Evolutionary conservation across 2,888 invertebrate species (phyloP).

Genomic region (Noctuana brunneofusca): DNA sequence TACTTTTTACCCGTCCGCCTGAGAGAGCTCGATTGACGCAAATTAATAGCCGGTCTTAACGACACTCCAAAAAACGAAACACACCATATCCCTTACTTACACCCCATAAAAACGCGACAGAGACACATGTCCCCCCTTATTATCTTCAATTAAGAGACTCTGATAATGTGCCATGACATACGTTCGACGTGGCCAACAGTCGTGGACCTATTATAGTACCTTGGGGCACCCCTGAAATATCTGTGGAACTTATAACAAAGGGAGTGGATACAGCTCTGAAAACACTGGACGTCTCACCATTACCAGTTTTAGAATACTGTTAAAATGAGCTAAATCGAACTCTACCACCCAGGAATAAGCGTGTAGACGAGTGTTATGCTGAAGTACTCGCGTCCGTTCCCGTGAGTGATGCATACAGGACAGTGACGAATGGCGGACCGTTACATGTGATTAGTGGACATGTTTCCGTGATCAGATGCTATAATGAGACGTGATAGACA

Average conservation of each 20-base stretch:
- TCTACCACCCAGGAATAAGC: slow-evolving; percentile 43
- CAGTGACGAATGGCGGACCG: slow-evolving; percentile 66
- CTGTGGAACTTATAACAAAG: slow-evolving; percentile 33
- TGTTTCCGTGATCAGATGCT: slow-evolving; percentile 66
- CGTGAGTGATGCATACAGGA: slow-evolving; percentile 69
- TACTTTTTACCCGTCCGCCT: slow-evolving; percentile 36
- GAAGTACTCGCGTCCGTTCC: slow-evolving; percentile 48
- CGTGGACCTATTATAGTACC: slow-evolving; percentile 44
- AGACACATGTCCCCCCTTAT: slow-evolving; percentile 81
- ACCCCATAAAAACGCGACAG: slow-evolving; percentile 79
- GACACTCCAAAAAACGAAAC: slow-evolving; percentile 70
- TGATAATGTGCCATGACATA: slow-evolving; percentile 79
- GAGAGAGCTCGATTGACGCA: slow-evolving; percentile 57
- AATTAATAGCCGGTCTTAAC: slow-evolving; percentile 68
- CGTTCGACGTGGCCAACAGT: slow-evolving; percentile 55
- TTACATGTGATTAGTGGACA: slow-evolving; percentile 75
- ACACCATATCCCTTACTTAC: slow-evolving; percentile 65
- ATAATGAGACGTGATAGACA: slow-evolving; percentile 66
- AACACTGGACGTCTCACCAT: slow-evolving; percentile 50
- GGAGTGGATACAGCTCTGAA: slow-evolving; percentile 46
- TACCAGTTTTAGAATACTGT: slow-evolving; percentile 48
- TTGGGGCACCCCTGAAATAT: slow-evolving; percentile 11
- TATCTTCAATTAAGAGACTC: slow-evolving; percentile 81
- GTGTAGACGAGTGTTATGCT: slow-evolving; percentile 26
- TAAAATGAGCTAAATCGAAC: slow-evolving; percentile 45